Base-by-base conservation (phyloP, 2,797 vertebrate genomes). In the Pseudopleuronectes americanus region DNA sequence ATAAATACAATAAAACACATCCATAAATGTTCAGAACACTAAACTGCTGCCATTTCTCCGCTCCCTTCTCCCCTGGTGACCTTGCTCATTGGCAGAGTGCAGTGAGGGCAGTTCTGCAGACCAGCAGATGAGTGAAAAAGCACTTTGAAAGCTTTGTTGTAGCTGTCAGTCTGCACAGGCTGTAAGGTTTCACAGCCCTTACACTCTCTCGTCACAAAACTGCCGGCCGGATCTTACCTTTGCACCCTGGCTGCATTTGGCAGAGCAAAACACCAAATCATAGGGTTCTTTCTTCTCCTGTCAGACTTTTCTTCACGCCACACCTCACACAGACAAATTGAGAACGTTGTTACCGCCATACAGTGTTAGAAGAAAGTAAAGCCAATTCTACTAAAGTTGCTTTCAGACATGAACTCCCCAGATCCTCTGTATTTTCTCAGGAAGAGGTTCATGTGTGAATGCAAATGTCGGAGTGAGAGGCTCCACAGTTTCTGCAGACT, bases 151-250 rank as follows among this genome's bases (percentile, higher is more conserved):
- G 68, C 49, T 66, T 55, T 65, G 67, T 47, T 63, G 76, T 54
- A 10, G 49, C 77, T 61, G 70, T 82, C 85, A 76, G 61, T 71
- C 56, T 38, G 57, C 28, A 33, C 71, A 68, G 64, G 71, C 76
- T 74, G 59, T 78, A 62, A 68, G 74, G 52, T 73, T 67, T 67
- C 66, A 58, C 54, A 66, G 70, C 52, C 21, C 53, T 4, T 7
- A 21, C 21, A 2, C 58, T 64, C 48, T 65, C 75, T 31, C 47
- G 6, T 72, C 71, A 43, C 71, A 63, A 38, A 76, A 71, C 74
- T 55, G 45, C 64, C 60, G 41, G 49, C 36, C 26, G 26, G 33
- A 61, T 61, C 48, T 48, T 56, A 51, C 38, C 55, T 36, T 26
- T 19, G 59, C 68, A 58, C 14, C 6, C 9, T 53, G 9, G 16